Conservation (phyloP, 2,797 vertebrate species). For the Semotilus atromaculatus region DNA sequence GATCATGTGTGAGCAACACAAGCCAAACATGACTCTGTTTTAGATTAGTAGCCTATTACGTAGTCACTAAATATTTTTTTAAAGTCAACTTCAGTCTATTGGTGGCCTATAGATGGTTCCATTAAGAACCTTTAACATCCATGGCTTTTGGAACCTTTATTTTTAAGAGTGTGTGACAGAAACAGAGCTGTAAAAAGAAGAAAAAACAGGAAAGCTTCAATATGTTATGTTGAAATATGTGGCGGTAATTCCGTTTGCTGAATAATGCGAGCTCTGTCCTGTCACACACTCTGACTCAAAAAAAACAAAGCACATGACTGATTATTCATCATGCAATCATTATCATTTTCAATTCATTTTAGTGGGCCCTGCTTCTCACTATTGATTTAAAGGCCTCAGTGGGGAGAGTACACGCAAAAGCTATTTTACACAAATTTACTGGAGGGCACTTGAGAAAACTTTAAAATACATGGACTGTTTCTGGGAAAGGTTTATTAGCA, state of each 20-base stretch:
- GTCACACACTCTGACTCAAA: background rate
- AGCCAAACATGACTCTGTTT: background rate
- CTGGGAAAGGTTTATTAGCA: background rate
- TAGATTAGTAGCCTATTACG: background rate
- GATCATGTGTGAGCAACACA: background rate
- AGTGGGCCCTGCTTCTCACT: no score
- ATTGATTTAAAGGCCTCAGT: background rate
- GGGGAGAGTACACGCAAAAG: background rate
- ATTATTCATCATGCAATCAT: constrained; percentile 17
- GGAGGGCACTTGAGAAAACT: background rate
- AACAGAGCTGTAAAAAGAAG: background rate
- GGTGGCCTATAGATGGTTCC: background rate
- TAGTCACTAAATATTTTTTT: background rate
- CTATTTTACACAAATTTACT: background rate
- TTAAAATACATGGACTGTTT: background rate
- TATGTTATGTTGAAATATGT: background rate
- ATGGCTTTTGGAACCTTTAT: no score
- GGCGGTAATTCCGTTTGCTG: background rate
- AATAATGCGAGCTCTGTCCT: constrained; percentile 15
- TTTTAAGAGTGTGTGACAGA: background rate
- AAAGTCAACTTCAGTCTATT: background rate
- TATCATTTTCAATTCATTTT: background rate
- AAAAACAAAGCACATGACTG: constrained; percentile 17
- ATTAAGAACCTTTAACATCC: background rate
- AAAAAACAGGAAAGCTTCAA: background rate